Evolutionary conservation across 1,140 invertebrate species (phyloP), one percentile per base, ranked within the genome.

Genomic region (Pararge aegeria): DNA sequence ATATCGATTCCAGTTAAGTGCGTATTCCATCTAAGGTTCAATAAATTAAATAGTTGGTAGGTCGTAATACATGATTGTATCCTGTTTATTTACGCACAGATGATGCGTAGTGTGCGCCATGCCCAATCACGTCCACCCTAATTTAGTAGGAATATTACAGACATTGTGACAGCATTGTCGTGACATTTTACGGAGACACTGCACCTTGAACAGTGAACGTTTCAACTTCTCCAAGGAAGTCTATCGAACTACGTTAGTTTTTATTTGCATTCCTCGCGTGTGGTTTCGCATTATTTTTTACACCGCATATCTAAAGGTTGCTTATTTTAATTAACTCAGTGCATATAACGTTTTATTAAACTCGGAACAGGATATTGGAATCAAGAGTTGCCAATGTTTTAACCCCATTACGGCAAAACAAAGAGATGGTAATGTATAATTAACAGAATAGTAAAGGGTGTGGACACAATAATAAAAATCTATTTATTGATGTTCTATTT

Each of bases 121-220:
- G 63, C 58, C 64, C 64, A 62, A 71, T 65, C 65, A 71, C 50
- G 69, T 64, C 62, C 57, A 51, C 54, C 49, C 63, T 65, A 68
- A 72, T 66, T 64, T 66, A 50, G 30, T 50, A 19, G 20, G 24
- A 4, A 12, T 27, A 27, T 7, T 7, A 30, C 7, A 12, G 10
- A 34, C 30, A 7, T 34, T 34, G 10, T 34, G 49, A 24, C 9
- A 18, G 53, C 50, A 53, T 52, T 34, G 49, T 52, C 38, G 51
- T 40, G 50, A 58, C 55, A 63, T 64, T 54, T 34, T 64, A 54
- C 18, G 20, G 30, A 59, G 24, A 54, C 61, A 59, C 55, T 50
- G 51, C 56, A 58, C 21, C 42, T 48, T 56, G 55, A 46, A 46
- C 61, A 52, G 50, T 48, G 21, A 58, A 24, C 30, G 52, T 53